A percentile compares a stretch with the other conserved stretches of the same genome.
Evolutionary conservation across 2,113 vertebrate genomes (phyloP).

Genomic region (Oncorhynchus keta): DNA sequence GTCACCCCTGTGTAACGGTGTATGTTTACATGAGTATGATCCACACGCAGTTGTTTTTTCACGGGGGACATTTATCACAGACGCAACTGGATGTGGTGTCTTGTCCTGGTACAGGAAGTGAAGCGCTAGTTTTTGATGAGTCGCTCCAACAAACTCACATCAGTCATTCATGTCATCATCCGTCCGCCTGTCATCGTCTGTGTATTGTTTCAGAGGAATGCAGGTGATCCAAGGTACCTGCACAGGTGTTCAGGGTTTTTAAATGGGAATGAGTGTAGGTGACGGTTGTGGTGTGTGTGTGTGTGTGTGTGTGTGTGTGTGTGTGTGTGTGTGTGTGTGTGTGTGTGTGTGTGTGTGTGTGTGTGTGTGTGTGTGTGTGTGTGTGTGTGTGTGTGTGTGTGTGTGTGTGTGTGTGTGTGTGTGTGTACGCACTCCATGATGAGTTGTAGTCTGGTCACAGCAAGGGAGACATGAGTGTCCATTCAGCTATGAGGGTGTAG

Average conservation of each 20-base stretch:
- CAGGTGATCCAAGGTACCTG: slow-evolving; percentile 58
- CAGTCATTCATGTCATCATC: slow-evolving; percentile 42
- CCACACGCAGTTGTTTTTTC: slow-evolving; percentile 56
- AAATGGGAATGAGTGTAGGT: slow-evolving; percentile 13
- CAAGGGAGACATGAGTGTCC: slow-evolving; percentile 22
- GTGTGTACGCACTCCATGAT: slow-evolving; percentile 40
- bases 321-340: too few species aligned
- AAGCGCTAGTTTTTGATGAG: slow-evolving; percentile 38
- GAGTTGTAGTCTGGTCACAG: slow-evolving; percentile 47
- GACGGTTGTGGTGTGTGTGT: slow-evolving; percentile 14
- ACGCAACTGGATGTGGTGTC: slow-evolving; percentile 57
- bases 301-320: background rate
- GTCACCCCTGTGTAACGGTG: slow-evolving; percentile 78
- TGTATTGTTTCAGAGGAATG: slow-evolving; percentile 48
- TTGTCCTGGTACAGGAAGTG: slow-evolving; percentile 32
- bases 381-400: too few species aligned
- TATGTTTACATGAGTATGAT: slow-evolving; percentile 79
- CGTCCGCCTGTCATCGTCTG: slow-evolving; percentile 49
- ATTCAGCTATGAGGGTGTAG: slow-evolving; percentile 47
- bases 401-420: too few species aligned
- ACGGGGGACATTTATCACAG: slow-evolving; percentile 65
- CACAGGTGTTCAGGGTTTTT: slow-evolving; percentile 68
- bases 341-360: too few species aligned
- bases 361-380: too few species aligned
- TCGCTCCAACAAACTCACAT: slow-evolving; percentile 43